Evolutionary conservation across 2,888 invertebrate genomes (phyloP), one percentile per base, ranked within the genome.

Genomic region (Noctua janthe): DNA sequence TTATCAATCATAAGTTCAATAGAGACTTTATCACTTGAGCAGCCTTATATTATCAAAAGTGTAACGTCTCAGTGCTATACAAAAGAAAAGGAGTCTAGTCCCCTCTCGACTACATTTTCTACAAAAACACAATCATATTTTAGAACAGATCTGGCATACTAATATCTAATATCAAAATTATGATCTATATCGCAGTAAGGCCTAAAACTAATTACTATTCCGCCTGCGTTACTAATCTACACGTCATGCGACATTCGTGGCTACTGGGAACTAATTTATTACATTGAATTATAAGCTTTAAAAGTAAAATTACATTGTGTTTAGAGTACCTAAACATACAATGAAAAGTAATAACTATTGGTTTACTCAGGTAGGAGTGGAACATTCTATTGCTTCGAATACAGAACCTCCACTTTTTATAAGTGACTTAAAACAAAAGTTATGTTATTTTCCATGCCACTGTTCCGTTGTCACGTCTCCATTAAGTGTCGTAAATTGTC

Each of bases 151-250:
- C n/a, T 51, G 20, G 17, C 47, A 15, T 23, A 20, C 39, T 71
- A 51, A 77, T 75, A 71, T 39, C 29, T 71, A 47, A 49, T 69
- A 64, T 51, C 75, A 73, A 77, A 80, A 77, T 77, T 20, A 67
- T 43, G 69, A 35, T 56, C 67, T 70, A 83, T n/a, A 64, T 86
- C 47, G 15, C 71, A 64, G 54, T 66, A n/a, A 79, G 51, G 35
- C 71, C 51, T 62, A 69, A 78, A 82, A 82, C 71, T 76, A 74
- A 82, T 79, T 69, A 69, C 0, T 69, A 85, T 82, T 76, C 71
- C 7, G n/a, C 23, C 15, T 15, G 74, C 69, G 83, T 76, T 39
- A 59, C 69, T 80, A 82, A 70, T 67, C 79, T 70, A 66, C 43
- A 64, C 39, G 70, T 62, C 86, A 86, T 29, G 83, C 73, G 64